Percentiles rank a stretch among this genome's conserved stretches.
Conservation (phyloP, 2,888 invertebrate genomes). For the Aproaerema taeniolella region DNA sequence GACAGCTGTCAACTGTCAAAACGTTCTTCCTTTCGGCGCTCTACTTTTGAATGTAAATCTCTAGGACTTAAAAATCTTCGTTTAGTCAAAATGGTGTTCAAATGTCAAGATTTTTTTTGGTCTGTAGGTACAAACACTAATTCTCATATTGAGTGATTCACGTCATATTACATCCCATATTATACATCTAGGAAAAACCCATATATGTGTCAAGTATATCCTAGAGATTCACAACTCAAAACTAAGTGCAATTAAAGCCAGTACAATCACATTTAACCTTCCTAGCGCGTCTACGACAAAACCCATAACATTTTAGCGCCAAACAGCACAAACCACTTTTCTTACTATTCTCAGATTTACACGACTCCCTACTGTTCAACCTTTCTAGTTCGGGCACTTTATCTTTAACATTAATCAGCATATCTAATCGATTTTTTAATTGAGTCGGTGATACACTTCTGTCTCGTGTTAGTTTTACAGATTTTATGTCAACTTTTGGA, state of each 20-base stretch:
- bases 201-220: too few relatives aligned
- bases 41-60: too few relatives aligned
- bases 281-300: constrained; percentile 57
- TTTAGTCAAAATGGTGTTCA: too few relatives aligned
- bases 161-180: too few relatives aligned
- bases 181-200: too few relatives aligned
- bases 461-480: constrained; percentile 42
- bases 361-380: constrained; percentile 57
- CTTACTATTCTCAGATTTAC: constrained; percentile 51
- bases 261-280: constrained; percentile 51
- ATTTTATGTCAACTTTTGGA: constrained; percentile 33
- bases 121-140: too few relatives aligned
- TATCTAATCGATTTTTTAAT: constrained; percentile 78
- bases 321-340: constrained; percentile 56
- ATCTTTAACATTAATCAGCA: constrained; percentile 44
- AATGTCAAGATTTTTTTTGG: too few relatives aligned
- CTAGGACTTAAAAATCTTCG: too few relatives aligned
- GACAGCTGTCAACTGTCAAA: too few relatives aligned
- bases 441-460: constrained; percentile 80
- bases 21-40: too few relatives aligned
- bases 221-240: too few relatives aligned
- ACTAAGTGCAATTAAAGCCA: constrained; percentile 50
- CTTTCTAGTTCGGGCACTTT: constrained; percentile 46
- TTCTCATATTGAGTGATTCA: too few relatives aligned
- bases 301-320: constrained; percentile 62